Evolutionary conservation across 2,797 vertebrate species (phyloP).

Genomic region (Clarias laeviceps): DNA sequence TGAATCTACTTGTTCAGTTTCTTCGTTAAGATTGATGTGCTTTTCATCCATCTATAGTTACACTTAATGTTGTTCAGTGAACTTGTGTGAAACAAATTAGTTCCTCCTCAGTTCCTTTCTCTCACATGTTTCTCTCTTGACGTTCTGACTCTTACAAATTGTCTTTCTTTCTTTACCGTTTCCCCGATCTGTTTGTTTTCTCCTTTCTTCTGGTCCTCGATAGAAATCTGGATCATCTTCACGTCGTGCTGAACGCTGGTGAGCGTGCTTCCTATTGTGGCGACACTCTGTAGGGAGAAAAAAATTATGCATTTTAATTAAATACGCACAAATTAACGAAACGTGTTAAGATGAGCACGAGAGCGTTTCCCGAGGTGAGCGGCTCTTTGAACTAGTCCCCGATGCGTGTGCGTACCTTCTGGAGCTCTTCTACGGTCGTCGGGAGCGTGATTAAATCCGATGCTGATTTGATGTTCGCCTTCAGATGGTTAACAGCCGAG

Average conservation of each 20-base stretch:
- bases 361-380: not conserved
- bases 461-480: conserved; percentile 90
- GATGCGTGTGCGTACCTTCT: conserved; percentile 78
- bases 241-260: conserved; percentile 94
- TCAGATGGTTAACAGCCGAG: conserved; percentile 89
- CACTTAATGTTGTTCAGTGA: not conserved
- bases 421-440: conserved; percentile 90
- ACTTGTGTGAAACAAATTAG: not conserved
- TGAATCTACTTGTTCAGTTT: too few relatives aligned
- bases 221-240: conserved; percentile 82
- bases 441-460: conserved; percentile 91
- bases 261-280: conserved; percentile 91
- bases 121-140: not conserved
- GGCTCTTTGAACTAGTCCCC: not conserved
- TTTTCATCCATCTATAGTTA: not conserved
- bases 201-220: conserved; percentile 85
- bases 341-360: not conserved
- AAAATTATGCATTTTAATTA: too few relatives aligned
- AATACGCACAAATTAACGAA: not conserved
- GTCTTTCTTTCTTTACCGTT: not conserved
- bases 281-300: conserved; percentile 84
- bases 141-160: not conserved
- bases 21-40: too few relatives aligned
- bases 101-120: not conserved
- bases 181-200: conserved; percentile 68